A percentile compares a stretch with the other conserved stretches of the same genome.
phyloP scores from a whole-genome alignment of 2,113 vertebrate species.

The Tricholaema leucomelas region DNA sequence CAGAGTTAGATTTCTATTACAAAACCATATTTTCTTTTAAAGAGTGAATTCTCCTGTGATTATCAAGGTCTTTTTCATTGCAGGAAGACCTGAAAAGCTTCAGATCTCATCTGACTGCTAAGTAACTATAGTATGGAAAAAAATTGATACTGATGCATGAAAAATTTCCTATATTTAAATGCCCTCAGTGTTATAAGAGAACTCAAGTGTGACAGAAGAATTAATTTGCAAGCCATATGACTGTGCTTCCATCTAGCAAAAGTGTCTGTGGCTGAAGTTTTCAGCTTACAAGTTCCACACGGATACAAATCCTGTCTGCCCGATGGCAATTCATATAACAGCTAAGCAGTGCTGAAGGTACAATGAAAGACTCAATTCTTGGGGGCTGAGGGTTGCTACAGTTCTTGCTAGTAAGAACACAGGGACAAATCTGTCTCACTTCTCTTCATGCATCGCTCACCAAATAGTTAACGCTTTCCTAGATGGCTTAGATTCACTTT shows the following conservation, averaged over 20 bases:
- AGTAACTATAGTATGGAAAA: neutral
- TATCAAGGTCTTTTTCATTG: neutral
- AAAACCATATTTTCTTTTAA: neutral
- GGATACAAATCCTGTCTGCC: neutral
- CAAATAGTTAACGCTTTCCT: neutral
- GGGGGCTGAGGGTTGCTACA: neutral
- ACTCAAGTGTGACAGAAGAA: neutral
- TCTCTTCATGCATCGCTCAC: neutral
- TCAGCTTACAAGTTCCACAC: neutral
- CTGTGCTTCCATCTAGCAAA: neutral
- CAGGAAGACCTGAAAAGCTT: neutral
- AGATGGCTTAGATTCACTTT: neutral
- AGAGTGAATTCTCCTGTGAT: neutral
- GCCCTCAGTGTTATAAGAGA: neutral
- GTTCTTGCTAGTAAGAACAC: neutral
- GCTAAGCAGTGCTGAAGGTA: neutral
- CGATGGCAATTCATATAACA: neutral
- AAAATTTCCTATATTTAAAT: neutral
- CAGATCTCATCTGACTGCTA: neutral
- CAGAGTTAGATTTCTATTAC: neutral
- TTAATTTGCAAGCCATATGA: neutral
- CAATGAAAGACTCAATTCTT: neutral
- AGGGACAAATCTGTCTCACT: neutral
- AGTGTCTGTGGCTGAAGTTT: neutral
- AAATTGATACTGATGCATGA: neutral